phyloP scores from a whole-genome alignment of 2,113 vertebrate genomes.

The Chitala chitala region DNA sequence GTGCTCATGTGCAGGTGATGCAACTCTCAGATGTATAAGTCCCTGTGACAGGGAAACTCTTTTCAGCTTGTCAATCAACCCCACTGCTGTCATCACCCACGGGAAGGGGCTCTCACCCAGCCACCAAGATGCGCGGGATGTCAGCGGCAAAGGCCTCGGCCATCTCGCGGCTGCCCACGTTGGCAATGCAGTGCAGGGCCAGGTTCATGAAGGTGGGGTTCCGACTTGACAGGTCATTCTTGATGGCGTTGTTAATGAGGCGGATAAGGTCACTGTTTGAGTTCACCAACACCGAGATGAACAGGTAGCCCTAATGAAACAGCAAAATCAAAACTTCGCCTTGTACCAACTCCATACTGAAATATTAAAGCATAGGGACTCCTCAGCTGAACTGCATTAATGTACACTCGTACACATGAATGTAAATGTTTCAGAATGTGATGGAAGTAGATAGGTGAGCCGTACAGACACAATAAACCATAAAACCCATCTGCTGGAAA shows the following conservation, averaged over 20 bases:
- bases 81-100: no score
- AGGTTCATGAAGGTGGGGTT: conserved; percentile 94
- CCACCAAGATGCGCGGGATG: conserved; percentile 85
- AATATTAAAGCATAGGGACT: no score
- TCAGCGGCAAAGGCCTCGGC: conserved; percentile 85
- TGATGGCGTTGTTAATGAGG: conserved; percentile 89
- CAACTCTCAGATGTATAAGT: no score
- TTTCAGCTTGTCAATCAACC: no score
- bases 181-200: conserved; percentile 87
- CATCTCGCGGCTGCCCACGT: conserved; percentile 89
- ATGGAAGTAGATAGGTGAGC: no score
- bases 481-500: no score
- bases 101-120: conserved; percentile 80
- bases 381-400: neutral
- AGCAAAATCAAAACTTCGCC: neutral
- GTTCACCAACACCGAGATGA: conserved; percentile 90
- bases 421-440: no score
- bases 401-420: no score
- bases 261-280: conserved; percentile 88
- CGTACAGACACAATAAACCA: no score
- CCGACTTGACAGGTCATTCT: conserved; percentile 87
- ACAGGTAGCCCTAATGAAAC: conserved; percentile 75
- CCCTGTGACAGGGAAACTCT: no score
- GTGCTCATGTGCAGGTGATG: no score
- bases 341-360: no score